These are phyloP conservation scores for Agriopis aurantiaria DNA, from an alignment of 2,888 invertebrate genomes.

Conservation along the genomic window DNA sequence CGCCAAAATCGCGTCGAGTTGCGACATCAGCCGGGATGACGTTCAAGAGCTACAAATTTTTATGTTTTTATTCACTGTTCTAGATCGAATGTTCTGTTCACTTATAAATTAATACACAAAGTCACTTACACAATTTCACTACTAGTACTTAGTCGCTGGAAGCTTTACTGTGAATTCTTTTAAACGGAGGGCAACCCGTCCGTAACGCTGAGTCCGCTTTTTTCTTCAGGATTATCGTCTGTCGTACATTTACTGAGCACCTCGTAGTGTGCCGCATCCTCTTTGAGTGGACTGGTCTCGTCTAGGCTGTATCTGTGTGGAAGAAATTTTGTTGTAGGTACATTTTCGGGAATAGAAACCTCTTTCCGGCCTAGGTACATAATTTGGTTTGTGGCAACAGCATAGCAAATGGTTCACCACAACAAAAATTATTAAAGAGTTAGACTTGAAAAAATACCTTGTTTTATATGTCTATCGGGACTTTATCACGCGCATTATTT, in stretches of 20 bases:
- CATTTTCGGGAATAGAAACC: background rate
- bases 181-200: conserved; percentile 7
- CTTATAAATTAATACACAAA: conserved; percentile 28
- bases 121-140: conserved; percentile 38
- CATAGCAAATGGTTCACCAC: too few relatives aligned
- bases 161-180: conserved; percentile 3
- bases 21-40: too few relatives aligned
- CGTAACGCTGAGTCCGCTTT: background rate
- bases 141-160: conserved; percentile 2
- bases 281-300: conserved; percentile 87
- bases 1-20: too few relatives aligned
- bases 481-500: too few relatives aligned
- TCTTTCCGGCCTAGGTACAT: too few relatives aligned
- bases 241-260: conserved; percentile 85
- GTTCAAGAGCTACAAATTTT: too few relatives aligned
- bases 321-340: background rate
- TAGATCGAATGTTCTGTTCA: background rate
- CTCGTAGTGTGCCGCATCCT: conserved; percentile 85
- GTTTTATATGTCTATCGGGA: too few relatives aligned
- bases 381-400: too few relatives aligned
- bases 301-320: conserved; percentile 85
- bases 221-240: conserved; percentile 30
- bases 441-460: too few relatives aligned
- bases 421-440: too few relatives aligned
- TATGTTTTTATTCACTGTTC: background rate